Evolutionary conservation across 2,113 vertebrate species (phyloP).

Genomic region (Gila orcuttii): DNA sequence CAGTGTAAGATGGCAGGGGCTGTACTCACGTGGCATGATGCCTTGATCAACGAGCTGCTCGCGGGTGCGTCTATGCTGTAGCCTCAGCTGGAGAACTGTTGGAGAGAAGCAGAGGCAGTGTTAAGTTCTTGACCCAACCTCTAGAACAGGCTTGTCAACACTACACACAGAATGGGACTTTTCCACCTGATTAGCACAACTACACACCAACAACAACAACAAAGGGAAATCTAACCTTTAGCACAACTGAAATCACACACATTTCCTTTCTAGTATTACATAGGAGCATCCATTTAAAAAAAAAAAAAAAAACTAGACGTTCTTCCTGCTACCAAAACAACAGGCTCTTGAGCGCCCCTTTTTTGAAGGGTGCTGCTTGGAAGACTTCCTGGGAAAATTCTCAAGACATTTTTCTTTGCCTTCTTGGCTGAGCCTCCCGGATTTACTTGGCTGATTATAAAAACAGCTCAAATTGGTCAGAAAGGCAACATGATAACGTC

Average conservation of each 20-base stretch:
- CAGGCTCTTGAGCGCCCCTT: not conserved
- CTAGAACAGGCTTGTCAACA: not conserved
- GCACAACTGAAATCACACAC: constrained; percentile 24
- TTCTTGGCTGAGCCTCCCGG: constrained; percentile 13
- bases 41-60: constrained; percentile 98
- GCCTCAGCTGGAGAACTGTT: constrained; percentile 93
- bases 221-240: constrained; percentile 4
- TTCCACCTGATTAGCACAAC: constrained; percentile 19
- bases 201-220: constrained; percentile 1
- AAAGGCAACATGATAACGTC: not conserved
- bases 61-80: constrained; percentile 92
- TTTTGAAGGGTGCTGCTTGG: not conserved
- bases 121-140: constrained; percentile 29
- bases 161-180: not conserved
- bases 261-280: constrained; percentile 45
- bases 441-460: constrained; percentile 41
- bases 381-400: constrained; percentile 38
- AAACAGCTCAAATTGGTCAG: constrained; percentile 28
- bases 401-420: constrained; percentile 1
- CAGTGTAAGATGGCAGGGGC: not conserved
- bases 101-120: constrained; percentile 16
- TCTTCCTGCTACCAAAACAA: constrained; percentile 23
- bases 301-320: not conserved
- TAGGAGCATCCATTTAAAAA: constrained; percentile 8
- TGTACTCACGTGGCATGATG: constrained; percentile 98